Evolutionary conservation across 2,888 invertebrate genomes (phyloP), one percentile per base, ranked within the genome.

Genomic region (Notocelia uddmanniana): DNA sequence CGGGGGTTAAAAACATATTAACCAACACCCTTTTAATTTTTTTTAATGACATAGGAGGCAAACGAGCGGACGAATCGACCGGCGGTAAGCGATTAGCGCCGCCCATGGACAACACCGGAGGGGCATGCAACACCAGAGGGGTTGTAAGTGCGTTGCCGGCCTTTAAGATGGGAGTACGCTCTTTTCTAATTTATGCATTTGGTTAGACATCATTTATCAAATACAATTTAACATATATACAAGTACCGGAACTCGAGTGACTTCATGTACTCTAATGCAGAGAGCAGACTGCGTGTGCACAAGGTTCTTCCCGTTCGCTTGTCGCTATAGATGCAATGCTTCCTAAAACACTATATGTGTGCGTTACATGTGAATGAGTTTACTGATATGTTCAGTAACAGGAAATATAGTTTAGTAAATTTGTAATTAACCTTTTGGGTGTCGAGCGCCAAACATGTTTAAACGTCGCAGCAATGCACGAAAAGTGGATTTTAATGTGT

Each of bases 251-350:
- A 26, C 8, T 21, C 45, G 10, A 6, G 13, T 37, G 3, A 9
- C 15, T 6, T 34, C 21, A 52, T 55, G 21, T 19, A 18, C 15
- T n/a, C 8, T 15, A 8, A 23, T n/a, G n/a, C 26, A 8, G 59
- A 41, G n/a, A n/a, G 59, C 45, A 21, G n/a, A 34, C 34, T 21
- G 52, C 50, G 1, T 23, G 34, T n/a, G 52, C 34, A 1, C 37
- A 64, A 64, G 64, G 64, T 54, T n/a, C 9, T 64, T 64, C 64
- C 37, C 23, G 64, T 6, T 34, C 21, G 31, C 19, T 1, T 62
- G 26, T 18, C 8, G 9, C 52, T 19, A 21, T n/a, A 41, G 10
- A 21, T 50, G 18, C 15, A 23, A n/a, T n/a, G 23, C 63, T 63
- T 64, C 21, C 52, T 64, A 23, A 52, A 48, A 48, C 45, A 60